Percentiles rank a stretch among this genome's conserved stretches.
These are phyloP conservation scores for Lathamus discolor DNA, from an alignment of 2,113 vertebrate genomes.

Conservation along the genomic window DNA sequence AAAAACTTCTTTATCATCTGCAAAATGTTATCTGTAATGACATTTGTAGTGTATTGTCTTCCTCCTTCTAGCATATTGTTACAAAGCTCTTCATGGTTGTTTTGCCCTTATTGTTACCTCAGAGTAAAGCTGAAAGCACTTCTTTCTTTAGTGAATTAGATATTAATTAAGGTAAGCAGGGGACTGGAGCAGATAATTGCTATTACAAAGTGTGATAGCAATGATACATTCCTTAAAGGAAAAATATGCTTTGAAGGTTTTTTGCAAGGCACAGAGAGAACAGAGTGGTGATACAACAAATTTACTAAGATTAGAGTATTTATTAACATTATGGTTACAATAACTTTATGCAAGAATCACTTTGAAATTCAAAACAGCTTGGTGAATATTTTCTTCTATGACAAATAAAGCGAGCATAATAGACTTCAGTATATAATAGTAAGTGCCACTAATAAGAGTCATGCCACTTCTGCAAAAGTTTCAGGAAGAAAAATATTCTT, in stretches of 20 bases:
- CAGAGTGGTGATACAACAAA: neutral
- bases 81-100: neutral
- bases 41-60: neutral
- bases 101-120: constrained; percentile 32
- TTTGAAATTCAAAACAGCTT: neutral
- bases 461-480: neutral
- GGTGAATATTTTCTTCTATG: neutral
- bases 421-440: neutral
- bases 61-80: neutral
- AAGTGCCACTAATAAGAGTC: neutral
- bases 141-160: constrained; percentile 53
- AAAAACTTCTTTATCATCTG: neutral
- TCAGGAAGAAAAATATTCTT: neutral
- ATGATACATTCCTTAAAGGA: constrained; percentile 2
- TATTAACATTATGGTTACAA: neutral
- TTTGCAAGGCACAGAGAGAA: neutral
- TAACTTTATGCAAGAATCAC: neutral
- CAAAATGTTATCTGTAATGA: neutral
- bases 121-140: constrained; percentile 40
- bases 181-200: constrained; percentile 45
- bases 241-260: neutral
- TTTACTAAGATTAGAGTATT: neutral
- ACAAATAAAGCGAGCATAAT: neutral
- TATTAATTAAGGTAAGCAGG: constrained; percentile 66
- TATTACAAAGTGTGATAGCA: constrained; percentile 3